Base-by-base conservation (phyloP, 2,888 invertebrate genomes). In the Acholoe squamosa region DNA sequence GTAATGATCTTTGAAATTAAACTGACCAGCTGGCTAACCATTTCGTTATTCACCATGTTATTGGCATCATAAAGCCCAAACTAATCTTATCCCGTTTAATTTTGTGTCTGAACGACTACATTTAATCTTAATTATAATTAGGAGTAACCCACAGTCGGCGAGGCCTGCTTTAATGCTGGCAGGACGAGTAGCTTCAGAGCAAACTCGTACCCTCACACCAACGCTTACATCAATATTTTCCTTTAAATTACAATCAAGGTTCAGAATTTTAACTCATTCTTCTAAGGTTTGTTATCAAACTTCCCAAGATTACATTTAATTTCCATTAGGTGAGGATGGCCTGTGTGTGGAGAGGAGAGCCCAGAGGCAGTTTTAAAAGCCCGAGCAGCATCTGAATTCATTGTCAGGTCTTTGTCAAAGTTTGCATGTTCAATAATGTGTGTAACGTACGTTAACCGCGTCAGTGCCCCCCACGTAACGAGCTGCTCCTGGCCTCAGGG, bases 261-360 rank as follows among this genome's bases (percentile, higher is more conserved):
- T 3, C 19, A 61, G 43, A 61, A n/a, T 61, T n/a, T n/a, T 61
- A 19, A n/a, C 61, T n/a, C 61, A 61, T 61, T 61, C n/a, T 61
- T n/a, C 61, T 61, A 19, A n/a, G 61, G 61, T 61, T 61, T 61
- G 61, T 61, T 61, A 61, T 61, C 61, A 61, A 61, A 61, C 61
- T 61, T 61, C 61, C 61, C n/a, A 61, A 61, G 61, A 61, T 61
- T 61, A 14, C 61, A 61, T 61, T 61, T 61, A 61, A 61, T 61
- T 61, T 61, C 61, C 61, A 61, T 61, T 61, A 61, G 61, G 22
- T 43, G 43, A 14, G 61, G 61, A n/a, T 61, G 61, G 61, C n/a
- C 61, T 19, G 61, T 43, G 43, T 43, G 3, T 61, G 22, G 22
- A 54, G 54, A 54, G 54, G 61, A 19, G 61, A n/a, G 61, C 61